phyloP scores from a whole-genome alignment of 2,113 vertebrate species.

The Acinonyx jubatus region DNA sequence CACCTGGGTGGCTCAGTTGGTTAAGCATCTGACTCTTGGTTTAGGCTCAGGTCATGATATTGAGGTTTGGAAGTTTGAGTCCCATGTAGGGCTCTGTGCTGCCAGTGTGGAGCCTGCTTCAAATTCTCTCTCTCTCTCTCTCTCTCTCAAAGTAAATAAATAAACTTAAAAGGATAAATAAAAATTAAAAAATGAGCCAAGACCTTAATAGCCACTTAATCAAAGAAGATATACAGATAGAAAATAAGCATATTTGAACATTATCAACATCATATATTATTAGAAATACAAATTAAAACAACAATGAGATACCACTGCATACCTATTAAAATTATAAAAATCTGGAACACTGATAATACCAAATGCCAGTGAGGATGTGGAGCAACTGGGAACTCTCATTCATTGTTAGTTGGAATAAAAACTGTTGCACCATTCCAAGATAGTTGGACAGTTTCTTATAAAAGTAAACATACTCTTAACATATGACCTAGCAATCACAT shows the following conservation, averaged over 20 bases:
- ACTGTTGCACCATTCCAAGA: not conserved
- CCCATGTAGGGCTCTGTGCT: too few relatives aligned
- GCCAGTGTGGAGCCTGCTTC: too few relatives aligned
- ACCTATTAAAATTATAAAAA: not conserved
- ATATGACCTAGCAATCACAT: not conserved
- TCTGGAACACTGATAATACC: not conserved
- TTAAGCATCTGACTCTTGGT: too few relatives aligned
- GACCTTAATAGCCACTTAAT: not conserved
- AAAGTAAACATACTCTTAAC: not conserved
- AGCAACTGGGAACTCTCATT: not conserved
- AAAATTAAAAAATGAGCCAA: not conserved
- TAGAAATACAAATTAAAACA: not conserved
- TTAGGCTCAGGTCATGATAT: too few relatives aligned
- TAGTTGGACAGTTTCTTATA: not conserved
- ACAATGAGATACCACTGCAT: not conserved
- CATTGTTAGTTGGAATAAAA: not conserved
- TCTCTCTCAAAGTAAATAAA: too few relatives aligned
- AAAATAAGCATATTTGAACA: not conserved
- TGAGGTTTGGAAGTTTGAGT: too few relatives aligned
- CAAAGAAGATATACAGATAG: not conserved
- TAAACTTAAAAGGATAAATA: too few relatives aligned
- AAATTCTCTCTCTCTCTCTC: too few relatives aligned
- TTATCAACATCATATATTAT: not conserved
- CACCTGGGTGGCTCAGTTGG: too few relatives aligned
- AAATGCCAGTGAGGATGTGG: not conserved